Percentiles rank a stretch among this genome's conserved stretches.
Conservation (phyloP, 1,140 invertebrate species). For the Papilio helenus region DNA sequence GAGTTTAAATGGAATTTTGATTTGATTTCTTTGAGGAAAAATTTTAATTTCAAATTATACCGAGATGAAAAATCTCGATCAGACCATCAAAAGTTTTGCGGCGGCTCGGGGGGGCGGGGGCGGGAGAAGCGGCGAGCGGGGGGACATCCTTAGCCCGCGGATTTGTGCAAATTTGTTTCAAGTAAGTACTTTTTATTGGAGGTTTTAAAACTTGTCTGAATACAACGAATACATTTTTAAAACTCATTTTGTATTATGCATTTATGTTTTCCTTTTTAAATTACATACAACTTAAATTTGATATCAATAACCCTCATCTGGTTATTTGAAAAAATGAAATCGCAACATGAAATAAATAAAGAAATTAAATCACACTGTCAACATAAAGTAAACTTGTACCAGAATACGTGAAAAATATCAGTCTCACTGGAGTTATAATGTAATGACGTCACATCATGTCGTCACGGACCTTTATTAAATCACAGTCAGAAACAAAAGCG, state of each 20-base stretch:
- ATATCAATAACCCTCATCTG: too few species aligned
- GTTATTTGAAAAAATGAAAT: not conserved
- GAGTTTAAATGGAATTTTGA: conserved; percentile 81
- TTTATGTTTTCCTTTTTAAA: not conserved
- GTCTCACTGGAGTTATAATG: too few species aligned
- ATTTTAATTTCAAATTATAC: conserved; percentile 81
- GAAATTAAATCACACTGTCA: not conserved
- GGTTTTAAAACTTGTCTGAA: not conserved
- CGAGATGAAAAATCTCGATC: conserved; percentile 79
- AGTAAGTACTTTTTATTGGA: conserved; percentile 13
- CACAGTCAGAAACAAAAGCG: not conserved
- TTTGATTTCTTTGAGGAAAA: conserved; percentile 75
- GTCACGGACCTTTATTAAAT: not conserved
- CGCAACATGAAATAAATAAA: not conserved
- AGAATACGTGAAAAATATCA: not conserved
- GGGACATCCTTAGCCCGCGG: not conserved
- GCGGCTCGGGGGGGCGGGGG: not conserved
- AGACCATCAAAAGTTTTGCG: conserved; percentile 64
- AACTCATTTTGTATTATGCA: too few species aligned
- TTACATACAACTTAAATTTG: not conserved
- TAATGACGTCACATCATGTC: too few species aligned
- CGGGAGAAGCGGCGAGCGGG: not conserved
- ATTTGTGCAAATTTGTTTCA: conserved; percentile 21
- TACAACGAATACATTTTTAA: not conserved
- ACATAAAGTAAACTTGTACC: not conserved